Percentiles rank a stretch among this genome's conserved stretches.
phyloP scores from a whole-genome alignment of 2,797 vertebrate genomes.

The Acipenser oxyrinchus region DNA sequence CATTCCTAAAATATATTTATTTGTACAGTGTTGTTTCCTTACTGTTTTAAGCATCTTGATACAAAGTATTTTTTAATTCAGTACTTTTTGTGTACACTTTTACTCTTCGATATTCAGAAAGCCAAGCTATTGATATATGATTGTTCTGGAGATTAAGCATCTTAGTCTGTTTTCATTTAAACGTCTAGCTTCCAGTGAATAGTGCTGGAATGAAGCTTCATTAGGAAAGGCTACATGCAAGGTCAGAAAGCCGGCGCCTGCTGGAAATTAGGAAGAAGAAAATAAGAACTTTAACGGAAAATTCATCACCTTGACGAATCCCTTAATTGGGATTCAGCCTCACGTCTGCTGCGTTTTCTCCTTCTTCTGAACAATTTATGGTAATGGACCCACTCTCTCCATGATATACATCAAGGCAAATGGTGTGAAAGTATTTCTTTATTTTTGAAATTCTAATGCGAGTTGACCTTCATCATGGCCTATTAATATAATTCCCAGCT shows the following conservation, averaged over 20 bases:
- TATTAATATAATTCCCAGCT: slow-evolving; percentile 2
- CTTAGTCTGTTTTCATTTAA: too few species aligned
- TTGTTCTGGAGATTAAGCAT: too few species aligned
- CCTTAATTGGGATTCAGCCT: slow-evolving; percentile 42
- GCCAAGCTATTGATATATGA: too few species aligned
- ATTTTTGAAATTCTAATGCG: not conserved
- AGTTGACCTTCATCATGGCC: not conserved
- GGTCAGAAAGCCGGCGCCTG: slow-evolving; percentile 27
- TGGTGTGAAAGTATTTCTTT: not conserved
- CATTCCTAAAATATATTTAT: too few species aligned
- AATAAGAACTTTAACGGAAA: slow-evolving; percentile 29
- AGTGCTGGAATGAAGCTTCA: too few species aligned
- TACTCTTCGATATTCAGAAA: too few species aligned
- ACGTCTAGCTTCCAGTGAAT: too few species aligned
- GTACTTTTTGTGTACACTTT: too few species aligned
- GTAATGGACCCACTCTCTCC: not conserved
- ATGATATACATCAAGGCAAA: not conserved
- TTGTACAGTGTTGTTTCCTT: too few species aligned
- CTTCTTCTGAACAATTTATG: not conserved
- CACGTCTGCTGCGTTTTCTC: slow-evolving; percentile 11
- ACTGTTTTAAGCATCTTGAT: too few species aligned
- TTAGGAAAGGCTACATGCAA: slow-evolving; percentile 11
- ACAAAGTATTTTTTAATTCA: too few species aligned
- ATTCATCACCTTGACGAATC: slow-evolving; percentile 42
- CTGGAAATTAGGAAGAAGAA: slow-evolving; percentile 32